Evolutionary conservation across 2,888 invertebrate genomes (phyloP).

Genomic region (Erannis defoliaria): DNA sequence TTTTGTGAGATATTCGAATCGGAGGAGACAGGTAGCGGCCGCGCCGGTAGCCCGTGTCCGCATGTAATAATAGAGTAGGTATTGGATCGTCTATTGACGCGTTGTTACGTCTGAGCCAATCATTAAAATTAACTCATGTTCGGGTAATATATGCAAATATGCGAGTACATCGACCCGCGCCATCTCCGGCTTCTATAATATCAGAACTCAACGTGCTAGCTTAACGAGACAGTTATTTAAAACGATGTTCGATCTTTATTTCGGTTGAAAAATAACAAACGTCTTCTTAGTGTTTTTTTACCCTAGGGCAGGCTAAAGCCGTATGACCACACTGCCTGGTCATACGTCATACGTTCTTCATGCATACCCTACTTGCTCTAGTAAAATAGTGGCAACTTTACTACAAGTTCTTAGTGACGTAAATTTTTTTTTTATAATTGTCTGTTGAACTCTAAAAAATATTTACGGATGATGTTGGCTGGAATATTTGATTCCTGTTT

Average conservation of each 20-base stretch:
- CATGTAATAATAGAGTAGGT: slow-evolving; percentile 51
- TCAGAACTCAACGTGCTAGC: slow-evolving; percentile 8
- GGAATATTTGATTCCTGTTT: no score
- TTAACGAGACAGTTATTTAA: slow-evolving; percentile 20
- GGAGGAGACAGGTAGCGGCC: slow-evolving; percentile 75
- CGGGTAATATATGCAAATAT: slow-evolving; percentile 75
- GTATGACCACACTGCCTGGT: no score
- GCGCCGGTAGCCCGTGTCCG: slow-evolving; percentile 30
- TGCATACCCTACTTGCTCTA: no score
- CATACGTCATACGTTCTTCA: no score
- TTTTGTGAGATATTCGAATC: slow-evolving; percentile 59
- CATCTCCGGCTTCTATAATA: slow-evolving; percentile 44
- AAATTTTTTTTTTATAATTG: no score
- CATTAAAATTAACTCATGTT: slow-evolving; percentile 54
- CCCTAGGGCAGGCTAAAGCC: no score
- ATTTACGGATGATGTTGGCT: no score
- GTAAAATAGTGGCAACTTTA: no score
- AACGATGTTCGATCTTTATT: slow-evolving; percentile 13
- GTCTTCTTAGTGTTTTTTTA: background rate
- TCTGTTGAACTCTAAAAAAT: no score
- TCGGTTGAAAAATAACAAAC: slow-evolving; percentile 7
- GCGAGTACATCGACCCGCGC: slow-evolving; percentile 69
- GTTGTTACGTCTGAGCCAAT: slow-evolving; percentile 53
- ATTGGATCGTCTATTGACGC: slow-evolving; percentile 43
- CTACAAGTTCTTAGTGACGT: no score